Evolutionary conservation across 1,140 invertebrate species (phyloP).

Genomic region (Leptoteleia sp.): DNA sequence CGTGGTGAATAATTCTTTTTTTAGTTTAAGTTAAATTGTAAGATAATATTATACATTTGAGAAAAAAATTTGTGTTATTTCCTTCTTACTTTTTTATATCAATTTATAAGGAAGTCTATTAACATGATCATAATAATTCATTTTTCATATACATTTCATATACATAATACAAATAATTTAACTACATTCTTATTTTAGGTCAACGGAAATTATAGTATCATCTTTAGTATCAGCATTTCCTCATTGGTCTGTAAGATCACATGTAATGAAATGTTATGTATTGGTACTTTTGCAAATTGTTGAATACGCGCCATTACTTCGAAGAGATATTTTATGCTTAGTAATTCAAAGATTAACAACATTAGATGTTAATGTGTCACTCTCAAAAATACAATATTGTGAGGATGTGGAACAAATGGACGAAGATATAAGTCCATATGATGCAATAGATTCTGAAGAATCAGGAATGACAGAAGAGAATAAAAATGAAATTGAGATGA

Average conservation of each 20-base stretch:
- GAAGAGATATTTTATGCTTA: slow-evolving; percentile 83
- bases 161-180: no score
- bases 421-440: slow-evolving; percentile 70
- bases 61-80: not conserved
- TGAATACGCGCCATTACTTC: slow-evolving; percentile 84
- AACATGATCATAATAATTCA: no score
- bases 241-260: slow-evolving; percentile 83
- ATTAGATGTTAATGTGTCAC: slow-evolving; percentile 86
- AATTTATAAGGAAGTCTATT: not conserved
- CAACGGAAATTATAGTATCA: slow-evolving; percentile 80
- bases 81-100: not conserved
- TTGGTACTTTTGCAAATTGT: slow-evolving; percentile 85
- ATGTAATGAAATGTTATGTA: slow-evolving; percentile 84
- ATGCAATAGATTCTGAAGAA: slow-evolving; percentile 81
- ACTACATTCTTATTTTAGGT: slow-evolving; percentile 78
- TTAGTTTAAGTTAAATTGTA: slow-evolving; percentile 31
- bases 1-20: no score
- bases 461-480: slow-evolving; percentile 49
- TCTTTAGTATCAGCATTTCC: slow-evolving; percentile 84
- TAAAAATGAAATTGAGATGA: slow-evolving; percentile 72
- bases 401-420: slow-evolving; percentile 72
- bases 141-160: no score
- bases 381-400: slow-evolving; percentile 81
- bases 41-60: not conserved
- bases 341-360: slow-evolving; percentile 85